phyloP scores from a whole-genome alignment of 2,888 invertebrate genomes.

The Eugnorisma glareosa region DNA sequence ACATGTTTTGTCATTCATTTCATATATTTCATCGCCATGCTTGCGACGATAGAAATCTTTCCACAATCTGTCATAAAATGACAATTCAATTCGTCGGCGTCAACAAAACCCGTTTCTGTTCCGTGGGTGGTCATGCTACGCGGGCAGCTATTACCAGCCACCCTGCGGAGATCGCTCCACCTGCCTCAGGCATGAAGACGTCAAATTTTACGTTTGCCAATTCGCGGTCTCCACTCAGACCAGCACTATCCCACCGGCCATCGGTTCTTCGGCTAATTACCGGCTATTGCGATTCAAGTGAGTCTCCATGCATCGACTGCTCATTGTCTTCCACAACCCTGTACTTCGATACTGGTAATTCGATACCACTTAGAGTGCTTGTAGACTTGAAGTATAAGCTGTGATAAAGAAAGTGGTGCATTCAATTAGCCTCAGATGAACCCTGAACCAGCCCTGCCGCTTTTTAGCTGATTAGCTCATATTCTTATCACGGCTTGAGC shows the following conservation, averaged over 20 bases:
- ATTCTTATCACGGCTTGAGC: not conserved
- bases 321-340: not conserved
- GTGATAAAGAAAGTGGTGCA: not conserved
- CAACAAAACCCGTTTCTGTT: too few relatives aligned
- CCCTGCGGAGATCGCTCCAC: not conserved
- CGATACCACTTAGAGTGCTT: not conserved
- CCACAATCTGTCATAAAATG: too few relatives aligned
- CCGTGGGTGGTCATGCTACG: too few relatives aligned
- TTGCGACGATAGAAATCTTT: too few relatives aligned
- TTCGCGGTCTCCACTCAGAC: not conserved
- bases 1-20: too few relatives aligned
- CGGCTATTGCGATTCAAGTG: not conserved
- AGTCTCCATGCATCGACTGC: not conserved
- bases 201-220: not conserved
- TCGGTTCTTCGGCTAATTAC: not conserved
- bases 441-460: not conserved
- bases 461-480: not conserved
- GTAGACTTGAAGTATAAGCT: not conserved
- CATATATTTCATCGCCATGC: too few relatives aligned
- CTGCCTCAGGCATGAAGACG: not conserved
- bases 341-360: not conserved
- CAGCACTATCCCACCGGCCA: not conserved
- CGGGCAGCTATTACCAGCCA: not conserved
- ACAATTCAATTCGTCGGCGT: too few relatives aligned
- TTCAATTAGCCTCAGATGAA: not conserved